Conservation (phyloP, 2,113 vertebrate genomes). For the Geococcyx californianus region DNA sequence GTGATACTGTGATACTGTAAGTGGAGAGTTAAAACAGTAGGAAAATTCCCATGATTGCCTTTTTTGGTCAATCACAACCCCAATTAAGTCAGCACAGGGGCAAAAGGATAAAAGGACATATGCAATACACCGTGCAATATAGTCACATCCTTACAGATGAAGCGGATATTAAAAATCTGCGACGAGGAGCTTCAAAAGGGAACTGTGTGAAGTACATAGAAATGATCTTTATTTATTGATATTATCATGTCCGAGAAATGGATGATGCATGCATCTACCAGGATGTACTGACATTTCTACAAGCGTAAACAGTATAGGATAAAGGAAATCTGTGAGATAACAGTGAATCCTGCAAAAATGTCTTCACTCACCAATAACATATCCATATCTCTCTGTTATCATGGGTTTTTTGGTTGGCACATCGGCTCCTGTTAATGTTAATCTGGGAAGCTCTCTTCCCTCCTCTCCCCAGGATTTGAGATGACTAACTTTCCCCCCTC, state of each 20-base stretch:
- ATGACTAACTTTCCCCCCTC: background rate
- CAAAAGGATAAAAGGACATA: background rate
- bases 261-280: background rate
- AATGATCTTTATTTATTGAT: background rate
- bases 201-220: background rate
- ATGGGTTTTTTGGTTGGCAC: background rate
- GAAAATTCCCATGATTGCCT: background rate
- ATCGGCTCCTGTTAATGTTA: background rate
- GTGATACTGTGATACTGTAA: too few relatives aligned
- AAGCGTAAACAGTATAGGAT: background rate
- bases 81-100: background rate
- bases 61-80: background rate
- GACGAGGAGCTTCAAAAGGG: background rate
- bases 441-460: background rate
- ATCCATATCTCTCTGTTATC: background rate
- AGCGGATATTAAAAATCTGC: background rate
- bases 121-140: background rate
- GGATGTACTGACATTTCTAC: conserved; percentile 14
- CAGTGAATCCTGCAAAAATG: background rate
- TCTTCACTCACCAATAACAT: background rate
- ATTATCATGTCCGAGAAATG: background rate
- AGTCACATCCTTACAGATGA: background rate
- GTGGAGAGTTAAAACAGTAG: background rate
- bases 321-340: background rate
- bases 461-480: background rate